A percentile compares a stretch with the other conserved stretches of the same genome.
phyloP scores from a whole-genome alignment of 2,888 invertebrate species.

The Rhagophthalmus giganteus region DNA sequence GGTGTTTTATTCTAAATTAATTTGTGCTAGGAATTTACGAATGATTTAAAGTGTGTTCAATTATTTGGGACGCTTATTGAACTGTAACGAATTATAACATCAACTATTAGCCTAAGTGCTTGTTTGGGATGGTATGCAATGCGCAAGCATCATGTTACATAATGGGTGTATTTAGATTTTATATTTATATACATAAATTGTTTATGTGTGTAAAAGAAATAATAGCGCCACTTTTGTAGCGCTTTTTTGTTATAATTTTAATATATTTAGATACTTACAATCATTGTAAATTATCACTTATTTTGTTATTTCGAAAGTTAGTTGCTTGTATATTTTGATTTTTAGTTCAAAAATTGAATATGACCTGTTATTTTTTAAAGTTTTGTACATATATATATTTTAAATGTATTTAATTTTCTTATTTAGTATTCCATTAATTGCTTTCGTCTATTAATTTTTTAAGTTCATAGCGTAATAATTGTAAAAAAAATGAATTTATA shows the following conservation, averaged over 20 bases:
- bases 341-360: constrained; percentile 12
- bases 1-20: no score
- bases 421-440: background rate
- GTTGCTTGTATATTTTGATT: constrained; percentile 22
- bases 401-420: constrained; percentile 6
- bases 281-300: constrained; percentile 11
- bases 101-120: constrained; percentile 39
- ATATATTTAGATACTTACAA: constrained; percentile 18
- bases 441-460: background rate
- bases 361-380: constrained; percentile 5
- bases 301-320: constrained; percentile 14
- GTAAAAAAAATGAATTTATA: background rate
- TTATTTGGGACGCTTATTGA: constrained; percentile 10
- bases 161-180: constrained; percentile 41
- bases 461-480: background rate
- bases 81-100: constrained; percentile 31
- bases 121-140: constrained; percentile 42
- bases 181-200: constrained; percentile 40
- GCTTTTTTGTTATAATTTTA: constrained; percentile 27
- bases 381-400: constrained; percentile 11
- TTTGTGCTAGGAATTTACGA: no score
- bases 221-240: constrained; percentile 14
- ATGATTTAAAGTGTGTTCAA: no score
- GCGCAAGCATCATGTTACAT: constrained; percentile 35
- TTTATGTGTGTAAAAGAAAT: constrained; percentile 27